Base-by-base conservation (phyloP, 2,888 invertebrate species). In the Invenusta paracnida region DNA sequence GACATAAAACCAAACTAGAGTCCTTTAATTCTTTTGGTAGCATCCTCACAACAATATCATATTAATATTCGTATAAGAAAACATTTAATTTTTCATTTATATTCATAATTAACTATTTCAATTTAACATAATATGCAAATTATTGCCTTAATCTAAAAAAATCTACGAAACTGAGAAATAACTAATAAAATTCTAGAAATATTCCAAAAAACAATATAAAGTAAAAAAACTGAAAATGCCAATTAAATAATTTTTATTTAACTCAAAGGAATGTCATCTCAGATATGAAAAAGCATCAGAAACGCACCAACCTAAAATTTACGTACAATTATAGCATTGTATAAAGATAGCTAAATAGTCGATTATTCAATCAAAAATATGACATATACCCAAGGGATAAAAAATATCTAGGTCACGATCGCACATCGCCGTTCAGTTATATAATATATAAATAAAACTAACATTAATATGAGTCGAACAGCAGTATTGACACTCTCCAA, bases 221-320 rank as follows among this genome's bases (percentile, higher is more conserved):
- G n/a, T n/a, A n/a, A n/a, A n/a, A 73, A 5, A 23, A 73, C 25
- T 13, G 23, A 73, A 73, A 23, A n/a, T 73, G 73, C 73, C 25
- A 73, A 23, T 5, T 73, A 73, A 73, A 73, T n/a, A 5, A 73
- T 2, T 73, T 48, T 73, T 73, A 73, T 73, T 73, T 73, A 73
- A 73, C 73, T 73, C 27, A 73, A 73, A 73, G 23, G 23, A 23
- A 73, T 13, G 17, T 73, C 25, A 5, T 73, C 73, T 17, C 48
- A 48, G 17, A 17, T 17, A 48, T 11, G 17, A 48, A 48, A 48
- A 48, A 23, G 27, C 23, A 73, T 2, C 11, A 23, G 73, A 5
- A 73, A 73, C 73, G 5, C 23, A 23, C 2, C 11, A 73, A 73
- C 5, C 27, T 73, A n/a, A 13, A 73, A 73, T 73, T 73, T 73